Percentiles rank a stretch among this genome's conserved stretches.
Evolutionary conservation across 2,797 vertebrate species (phyloP).

Genomic region (Chaetodon trifasciatus): DNA sequence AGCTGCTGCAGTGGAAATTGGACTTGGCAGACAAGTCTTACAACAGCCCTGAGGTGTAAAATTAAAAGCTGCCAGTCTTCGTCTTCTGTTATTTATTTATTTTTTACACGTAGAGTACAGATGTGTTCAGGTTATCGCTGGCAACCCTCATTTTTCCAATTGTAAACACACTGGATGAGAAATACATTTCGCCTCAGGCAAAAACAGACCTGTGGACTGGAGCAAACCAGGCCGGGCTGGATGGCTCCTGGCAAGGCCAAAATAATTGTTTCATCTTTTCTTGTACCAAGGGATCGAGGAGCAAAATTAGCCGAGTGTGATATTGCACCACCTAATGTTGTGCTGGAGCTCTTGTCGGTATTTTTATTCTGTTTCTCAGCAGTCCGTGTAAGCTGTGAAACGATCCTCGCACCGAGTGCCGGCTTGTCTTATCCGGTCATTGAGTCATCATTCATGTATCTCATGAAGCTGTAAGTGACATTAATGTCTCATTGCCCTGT

Average conservation of each 20-base stretch:
- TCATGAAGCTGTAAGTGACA: slow-evolving; percentile 33
- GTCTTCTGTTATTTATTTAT: slow-evolving; percentile 18
- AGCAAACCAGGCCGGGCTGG: slow-evolving; percentile 23
- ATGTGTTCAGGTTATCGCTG: slow-evolving; percentile 37
- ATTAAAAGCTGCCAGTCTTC: slow-evolving; percentile 65
- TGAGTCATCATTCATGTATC: slow-evolving; percentile 60
- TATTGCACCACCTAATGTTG: slow-evolving; percentile 55
- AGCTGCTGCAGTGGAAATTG: slow-evolving; percentile 61
- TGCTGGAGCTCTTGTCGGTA: slow-evolving; percentile 38
- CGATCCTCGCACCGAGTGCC: slow-evolving; percentile 29
- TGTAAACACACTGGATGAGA: slow-evolving; percentile 57
- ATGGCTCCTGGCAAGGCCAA: slow-evolving; percentile 61
- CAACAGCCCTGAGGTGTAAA: slow-evolving; percentile 50
- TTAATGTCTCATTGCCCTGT: slow-evolving; percentile 23
- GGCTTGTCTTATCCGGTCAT: slow-evolving; percentile 46
- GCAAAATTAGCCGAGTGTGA: slow-evolving; percentile 66
- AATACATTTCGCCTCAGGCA: slow-evolving; percentile 49
- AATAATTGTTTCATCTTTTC: slow-evolving; percentile 62
- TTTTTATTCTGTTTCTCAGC: slow-evolving; percentile 48
- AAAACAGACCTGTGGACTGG: slow-evolving; percentile 50
- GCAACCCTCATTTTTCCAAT: slow-evolving; percentile 43
- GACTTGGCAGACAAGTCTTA: slow-evolving; percentile 59
- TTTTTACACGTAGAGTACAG: slow-evolving; percentile 31
- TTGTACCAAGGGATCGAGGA: slow-evolving; percentile 30
- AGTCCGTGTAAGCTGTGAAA: slow-evolving; percentile 43